These are phyloP conservation scores for Dendrolimus kikuchii DNA, from an alignment of 1,140 invertebrate species.

Conservation along the genomic window DNA sequence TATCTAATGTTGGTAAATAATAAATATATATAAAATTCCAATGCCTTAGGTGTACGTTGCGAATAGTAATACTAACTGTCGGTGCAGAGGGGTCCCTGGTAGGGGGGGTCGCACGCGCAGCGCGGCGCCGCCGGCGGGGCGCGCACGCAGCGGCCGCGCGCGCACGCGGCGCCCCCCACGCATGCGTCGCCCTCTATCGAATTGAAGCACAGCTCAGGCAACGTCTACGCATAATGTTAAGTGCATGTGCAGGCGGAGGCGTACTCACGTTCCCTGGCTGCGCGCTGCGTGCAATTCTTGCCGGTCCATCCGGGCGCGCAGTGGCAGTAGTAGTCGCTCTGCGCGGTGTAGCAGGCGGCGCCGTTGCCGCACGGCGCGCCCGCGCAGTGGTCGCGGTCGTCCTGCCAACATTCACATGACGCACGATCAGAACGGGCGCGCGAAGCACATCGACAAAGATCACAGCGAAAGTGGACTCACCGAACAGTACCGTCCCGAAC, in stretches of 20 bases:
- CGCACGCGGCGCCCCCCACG: slow-evolving; percentile 75
- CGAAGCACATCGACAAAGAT: slow-evolving; percentile 2
- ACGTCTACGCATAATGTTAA: too few relatives aligned
- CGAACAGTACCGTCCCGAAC: slow-evolving; percentile 55
- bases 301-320: slow-evolving; percentile 90
- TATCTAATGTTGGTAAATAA: too few relatives aligned
- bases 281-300: slow-evolving; percentile 88
- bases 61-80: slow-evolving; percentile 10
- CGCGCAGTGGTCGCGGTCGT: slow-evolving; percentile 87
- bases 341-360: slow-evolving; percentile 87
- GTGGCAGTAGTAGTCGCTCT: slow-evolving; percentile 91
- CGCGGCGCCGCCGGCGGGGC: slow-evolving; percentile 68
- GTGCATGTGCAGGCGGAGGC: too few relatives aligned
- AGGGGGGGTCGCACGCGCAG: slow-evolving; percentile 84
- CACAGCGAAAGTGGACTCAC: slow-evolving; percentile 32
- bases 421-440: background rate
- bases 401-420: slow-evolving; percentile 60
- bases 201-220: slow-evolving; percentile 23
- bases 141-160: slow-evolving; percentile 81
- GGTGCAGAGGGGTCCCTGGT: slow-evolving; percentile 81
- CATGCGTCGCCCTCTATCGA: slow-evolving; percentile 80
- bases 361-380: slow-evolving; percentile 87
- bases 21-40: background rate
- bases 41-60: slow-evolving; percentile 13
- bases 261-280: slow-evolving; percentile 44